Evolutionary conservation across 35 echinoderm and acorn worm genomes (phyloP).

Genomic region (Heliocidaris erythrogramma): DNA sequence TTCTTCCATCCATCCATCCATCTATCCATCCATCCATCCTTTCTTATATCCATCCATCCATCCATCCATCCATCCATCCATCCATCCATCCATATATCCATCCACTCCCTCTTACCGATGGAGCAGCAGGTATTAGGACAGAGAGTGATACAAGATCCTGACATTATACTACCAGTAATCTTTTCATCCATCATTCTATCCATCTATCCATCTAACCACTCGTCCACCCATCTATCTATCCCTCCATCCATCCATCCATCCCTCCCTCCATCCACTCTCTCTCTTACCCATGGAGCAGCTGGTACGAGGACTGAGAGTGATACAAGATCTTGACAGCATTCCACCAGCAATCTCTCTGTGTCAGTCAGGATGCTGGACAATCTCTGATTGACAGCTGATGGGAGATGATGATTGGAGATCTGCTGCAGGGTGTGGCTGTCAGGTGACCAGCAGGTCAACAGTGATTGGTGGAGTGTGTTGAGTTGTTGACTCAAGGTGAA

Average conservation of each 20-base stretch:
- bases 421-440: slow-evolving; percentile 40
- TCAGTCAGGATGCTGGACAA: slow-evolving; percentile 60
- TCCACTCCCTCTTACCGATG: neutral
- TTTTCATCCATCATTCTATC: neutral
- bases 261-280: slow-evolving; percentile 51
- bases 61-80: neutral
- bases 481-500: slow-evolving; percentile 78
- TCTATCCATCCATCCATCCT: too few relatives aligned
- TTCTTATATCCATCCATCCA: neutral
- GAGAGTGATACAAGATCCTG: too few relatives aligned
- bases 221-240: neutral
- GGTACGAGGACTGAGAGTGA: slow-evolving; percentile 81
- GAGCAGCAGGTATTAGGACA: too few relatives aligned
- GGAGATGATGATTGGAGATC: slow-evolving; percentile 43
- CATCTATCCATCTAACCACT: neutral
- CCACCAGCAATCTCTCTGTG: slow-evolving; percentile 50
- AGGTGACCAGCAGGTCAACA: slow-evolving; percentile 62
- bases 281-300: slow-evolving; percentile 88
- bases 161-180: too few relatives aligned
- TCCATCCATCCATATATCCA: neutral
- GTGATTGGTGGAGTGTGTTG: slow-evolving; percentile 65
- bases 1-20: too few relatives aligned
- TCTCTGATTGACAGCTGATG: slow-evolving; percentile 57
- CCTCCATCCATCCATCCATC: neutral
- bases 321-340: slow-evolving; percentile 81